Base-by-base conservation (phyloP, 2,888 invertebrate genomes). In the Agrotis puta region DNA sequence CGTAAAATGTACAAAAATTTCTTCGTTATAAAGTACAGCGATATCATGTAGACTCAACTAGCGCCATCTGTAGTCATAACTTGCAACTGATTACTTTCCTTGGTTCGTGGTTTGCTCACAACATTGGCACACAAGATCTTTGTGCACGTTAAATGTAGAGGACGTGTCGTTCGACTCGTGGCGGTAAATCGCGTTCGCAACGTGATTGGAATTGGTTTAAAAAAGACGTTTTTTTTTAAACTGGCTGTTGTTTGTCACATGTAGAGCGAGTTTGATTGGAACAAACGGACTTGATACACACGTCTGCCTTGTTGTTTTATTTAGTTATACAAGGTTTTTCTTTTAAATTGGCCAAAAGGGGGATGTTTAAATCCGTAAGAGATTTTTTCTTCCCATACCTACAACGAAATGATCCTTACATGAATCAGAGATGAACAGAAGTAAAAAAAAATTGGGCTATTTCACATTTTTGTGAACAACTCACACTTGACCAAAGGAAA, bases 61-160 rank as follows among this genome's bases (percentile, higher is more conserved):
- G 58, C 85, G 85, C 83, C 84, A 85, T 85, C 84, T 85, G 54
- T 80, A 69, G 64, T 53, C 1, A 43, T 51, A 61, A 47, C 45
- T 45, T 51, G 69, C 9, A 83, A 85, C 58, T 74, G n/a, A 56
- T 70, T 27, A 78, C 76, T 83, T 74, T 74, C 54, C 47, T 73
- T 70, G 39, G 63, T 59, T 51, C 54, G 58, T 20, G 58, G 51
- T 68, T 73, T n/a, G 56, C 62, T 48, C 61, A 61, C 54, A 64
- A 64, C 50, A 51, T 64, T 64, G 27, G 51, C 27, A 48, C 58
- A 56, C 69, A 56, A 72, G 62, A 62, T 61, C 61, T 74, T 79
- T 69, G 20, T 62, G 22, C 50, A 16, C 16, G 22, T 59, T 68
- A 20, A 57, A 59, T 64, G 18, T 84, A 84, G 83, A 85, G 77